Percentiles rank a stretch among this genome's conserved stretches.
Evolutionary conservation across 23 tunicate species (phyloP).

Genomic region (Botrylloides violaceus): DNA sequence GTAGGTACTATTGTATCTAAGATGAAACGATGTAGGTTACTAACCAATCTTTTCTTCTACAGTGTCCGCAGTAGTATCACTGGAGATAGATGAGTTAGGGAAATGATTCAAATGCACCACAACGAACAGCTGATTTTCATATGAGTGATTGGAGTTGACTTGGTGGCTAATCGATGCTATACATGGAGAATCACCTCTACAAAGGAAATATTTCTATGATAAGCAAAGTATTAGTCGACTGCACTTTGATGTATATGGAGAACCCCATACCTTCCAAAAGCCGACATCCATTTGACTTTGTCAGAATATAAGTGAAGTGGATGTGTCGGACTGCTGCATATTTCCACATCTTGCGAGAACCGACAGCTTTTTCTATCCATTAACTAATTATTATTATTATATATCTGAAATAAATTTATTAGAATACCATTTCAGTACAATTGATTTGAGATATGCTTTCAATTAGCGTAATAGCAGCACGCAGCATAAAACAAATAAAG

Average conservation of each 20-base stretch:
- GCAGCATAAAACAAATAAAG: too few species aligned
- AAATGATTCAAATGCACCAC: conserved; percentile 9
- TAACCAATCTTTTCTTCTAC: conserved; percentile 10
- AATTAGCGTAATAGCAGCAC: too few species aligned
- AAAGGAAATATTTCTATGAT: too few species aligned
- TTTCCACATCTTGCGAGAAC: not conserved
- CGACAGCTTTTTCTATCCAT: not conserved
- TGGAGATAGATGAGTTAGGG: not conserved
- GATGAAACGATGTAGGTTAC: too few species aligned
- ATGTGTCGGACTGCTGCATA: not conserved
- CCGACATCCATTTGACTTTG: conserved; percentile 54
- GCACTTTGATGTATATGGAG: too few species aligned
- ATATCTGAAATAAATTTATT: too few species aligned
- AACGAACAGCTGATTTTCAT: conserved; percentile 7
- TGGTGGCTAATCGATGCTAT: not conserved
- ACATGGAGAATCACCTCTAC: not conserved
- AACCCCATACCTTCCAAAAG: conserved; percentile 15
- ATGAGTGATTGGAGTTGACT: conserved; percentile 2
- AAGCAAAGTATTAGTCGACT: too few species aligned
- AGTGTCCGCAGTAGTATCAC: not conserved
- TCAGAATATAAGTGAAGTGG: conserved; percentile 50
- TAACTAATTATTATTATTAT: too few species aligned
- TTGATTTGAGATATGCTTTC: too few species aligned
- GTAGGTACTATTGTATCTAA: too few species aligned
- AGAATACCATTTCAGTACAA: too few species aligned